Evolutionary conservation across 2,113 vertebrate genomes (phyloP).

Genomic region (Tursiops truncatus): DNA sequence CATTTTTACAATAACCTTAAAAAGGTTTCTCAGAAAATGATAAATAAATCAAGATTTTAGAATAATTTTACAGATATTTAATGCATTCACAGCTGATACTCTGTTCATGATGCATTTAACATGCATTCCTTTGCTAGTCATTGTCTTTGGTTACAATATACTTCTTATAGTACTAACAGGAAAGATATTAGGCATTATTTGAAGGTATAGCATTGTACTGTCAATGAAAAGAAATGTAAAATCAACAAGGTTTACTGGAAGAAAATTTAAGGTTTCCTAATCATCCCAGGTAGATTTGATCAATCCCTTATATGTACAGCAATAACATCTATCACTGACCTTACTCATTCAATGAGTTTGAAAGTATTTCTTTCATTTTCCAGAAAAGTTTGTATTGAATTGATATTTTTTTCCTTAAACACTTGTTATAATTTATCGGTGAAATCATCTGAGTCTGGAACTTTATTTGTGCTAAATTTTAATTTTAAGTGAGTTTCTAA

Average conservation of each 20-base stretch:
- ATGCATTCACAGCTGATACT: neutral
- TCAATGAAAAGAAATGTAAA: neutral
- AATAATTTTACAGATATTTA: neutral
- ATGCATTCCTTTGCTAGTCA: neutral
- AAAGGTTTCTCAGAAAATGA: constrained; percentile 34
- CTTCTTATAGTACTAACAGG: neutral
- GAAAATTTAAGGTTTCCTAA: neutral
- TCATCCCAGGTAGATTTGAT: neutral
- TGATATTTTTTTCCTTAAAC: neutral
- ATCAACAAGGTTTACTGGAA: neutral
- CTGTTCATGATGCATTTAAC: neutral
- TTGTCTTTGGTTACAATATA: neutral
- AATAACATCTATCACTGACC: neutral
- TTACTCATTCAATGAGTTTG: neutral
- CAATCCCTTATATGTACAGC: neutral
- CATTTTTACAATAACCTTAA: constrained; percentile 69
- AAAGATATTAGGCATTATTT: neutral
- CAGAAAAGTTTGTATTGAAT: neutral
- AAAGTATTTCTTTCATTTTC: neutral
- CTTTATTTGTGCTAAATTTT: neutral
- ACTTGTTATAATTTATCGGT: neutral
- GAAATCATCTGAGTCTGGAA: neutral
- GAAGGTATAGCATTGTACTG: neutral
- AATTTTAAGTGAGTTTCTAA: constrained; percentile 24
- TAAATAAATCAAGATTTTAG: neutral